phyloP scores from a whole-genome alignment of 1,140 invertebrate species.

The Akabosia matsudoensis region DNA sequence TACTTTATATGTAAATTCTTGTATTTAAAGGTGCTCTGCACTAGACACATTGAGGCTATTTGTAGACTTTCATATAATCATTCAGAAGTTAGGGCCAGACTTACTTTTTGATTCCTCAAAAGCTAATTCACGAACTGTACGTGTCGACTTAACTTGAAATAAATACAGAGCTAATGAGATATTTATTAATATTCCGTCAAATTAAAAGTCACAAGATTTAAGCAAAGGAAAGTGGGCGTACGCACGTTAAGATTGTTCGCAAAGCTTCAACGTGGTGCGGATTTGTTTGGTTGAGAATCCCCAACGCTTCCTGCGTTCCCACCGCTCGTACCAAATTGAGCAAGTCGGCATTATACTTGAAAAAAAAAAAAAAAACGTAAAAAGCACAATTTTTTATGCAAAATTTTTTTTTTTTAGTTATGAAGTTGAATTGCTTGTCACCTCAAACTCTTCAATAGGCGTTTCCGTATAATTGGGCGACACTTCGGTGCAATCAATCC shows the following conservation, averaged over 20 bases:
- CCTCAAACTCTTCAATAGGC: slow-evolving; percentile 43
- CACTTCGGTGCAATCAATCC: slow-evolving; percentile 49
- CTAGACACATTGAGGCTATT: too few species aligned
- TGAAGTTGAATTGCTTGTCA: slow-evolving; percentile 29
- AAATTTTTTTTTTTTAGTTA: too few species aligned
- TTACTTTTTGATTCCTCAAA: too few species aligned
- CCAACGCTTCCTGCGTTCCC: slow-evolving; percentile 47
- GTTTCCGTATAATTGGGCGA: slow-evolving; percentile 48
- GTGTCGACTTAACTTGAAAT: too few species aligned
- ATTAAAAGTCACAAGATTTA: slow-evolving; percentile 15
- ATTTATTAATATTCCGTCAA: too few species aligned
- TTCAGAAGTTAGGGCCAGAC: too few species aligned
- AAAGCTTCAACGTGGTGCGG: slow-evolving; percentile 52
- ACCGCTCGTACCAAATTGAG: slow-evolving; percentile 49
- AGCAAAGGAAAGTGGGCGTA: slow-evolving; percentile 42
- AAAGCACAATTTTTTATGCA: not conserved
- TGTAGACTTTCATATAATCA: too few species aligned
- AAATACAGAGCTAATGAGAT: too few species aligned
- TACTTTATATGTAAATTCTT: too few species aligned
- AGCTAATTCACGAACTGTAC: too few species aligned
- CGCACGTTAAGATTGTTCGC: slow-evolving; percentile 30
- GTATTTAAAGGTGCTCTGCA: too few species aligned
- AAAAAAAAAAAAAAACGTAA: not conserved
- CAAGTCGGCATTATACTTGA: slow-evolving; percentile 53
- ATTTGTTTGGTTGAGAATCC: slow-evolving; percentile 48